Base-by-base conservation (phyloP, 2,888 invertebrate genomes). In the Oxytorus armatus region DNA sequence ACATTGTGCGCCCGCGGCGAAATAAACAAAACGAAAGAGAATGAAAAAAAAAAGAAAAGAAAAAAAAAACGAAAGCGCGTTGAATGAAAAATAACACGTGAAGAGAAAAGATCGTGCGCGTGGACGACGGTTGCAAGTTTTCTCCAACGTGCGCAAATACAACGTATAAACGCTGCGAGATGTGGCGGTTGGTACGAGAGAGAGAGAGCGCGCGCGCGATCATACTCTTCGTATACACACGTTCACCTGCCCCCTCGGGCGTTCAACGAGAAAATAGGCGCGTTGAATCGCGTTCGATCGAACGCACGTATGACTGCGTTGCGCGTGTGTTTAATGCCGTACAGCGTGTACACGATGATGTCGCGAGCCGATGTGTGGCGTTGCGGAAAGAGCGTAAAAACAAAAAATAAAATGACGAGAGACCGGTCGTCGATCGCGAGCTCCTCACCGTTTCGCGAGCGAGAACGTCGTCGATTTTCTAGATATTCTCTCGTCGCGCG, bases 111-210 rank as follows among this genome's bases (percentile, higher is more conserved):
- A 79, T 33, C 61, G 63, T 63, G 51, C 53, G 51, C 51, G 42
- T 42, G 55, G 68, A 44, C 78, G 75, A 75, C 78, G 75, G 78
- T 66, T 78, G 81, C 70, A 77, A 79, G 77, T 82, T 82, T 79
- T 79, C 82, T 70, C 82, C 65, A 25, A 23, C 47, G 63, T 65
- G 63, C n/a, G n/a, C 65, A 65, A 76, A 66, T 59, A 33, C 59
- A 36, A 51, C 55, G n/a, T n/a, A 69, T 53, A 61, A 76, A 76
- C 25, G 44, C 4, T 36, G 51, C 23, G n/a, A n/a, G n/a, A n/a
- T n/a, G n/a, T n/a, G 21, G 51, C 16, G 16, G 47, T 66, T 39
- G 29, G 33, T 29, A 7, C 23, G 29, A 55, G 18, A 29, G 53
- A 33, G 42, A n/a, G n/a, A n/a, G n/a, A n/a, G n/a, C n/a, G n/a